A percentile compares a stretch with the other conserved stretches of the same genome.
phyloP scores from a whole-genome alignment of 1,140 invertebrate genomes.

The Drosophila pruinosa region DNA sequence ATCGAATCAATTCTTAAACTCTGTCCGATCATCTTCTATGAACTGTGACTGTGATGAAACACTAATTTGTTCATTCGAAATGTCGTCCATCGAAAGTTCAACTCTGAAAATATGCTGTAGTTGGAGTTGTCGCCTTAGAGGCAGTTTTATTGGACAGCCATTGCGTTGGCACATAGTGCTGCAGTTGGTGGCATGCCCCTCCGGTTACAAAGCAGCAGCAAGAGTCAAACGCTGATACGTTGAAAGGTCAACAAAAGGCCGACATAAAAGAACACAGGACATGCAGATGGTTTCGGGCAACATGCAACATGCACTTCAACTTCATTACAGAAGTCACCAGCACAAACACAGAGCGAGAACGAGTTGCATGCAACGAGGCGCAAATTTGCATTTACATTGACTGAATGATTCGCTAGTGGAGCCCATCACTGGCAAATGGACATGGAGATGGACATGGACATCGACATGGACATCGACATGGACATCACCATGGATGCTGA shows the following conservation, averaged over 20 bases:
- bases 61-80: background rate
- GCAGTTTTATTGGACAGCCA: background rate
- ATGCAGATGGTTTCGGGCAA: constrained; percentile 17
- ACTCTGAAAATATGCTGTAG: background rate
- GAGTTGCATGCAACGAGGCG: constrained; percentile 56
- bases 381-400: constrained; percentile 80
- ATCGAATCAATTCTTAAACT: too few relatives aligned
- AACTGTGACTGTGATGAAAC: background rate
- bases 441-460: constrained; percentile 39
- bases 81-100: background rate
- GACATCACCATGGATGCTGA: constrained; percentile 53
- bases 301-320: constrained; percentile 61
- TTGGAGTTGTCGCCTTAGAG: background rate
- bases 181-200: constrained; percentile 38
- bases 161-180: constrained; percentile 33
- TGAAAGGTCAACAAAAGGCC: constrained; percentile 65
- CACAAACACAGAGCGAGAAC: constrained; percentile 30
- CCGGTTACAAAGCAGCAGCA: too few relatives aligned
- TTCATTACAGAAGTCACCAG: constrained; percentile 65
- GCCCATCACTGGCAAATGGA: constrained; percentile 1
- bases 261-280: constrained; percentile 34
- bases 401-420: constrained; percentile 52
- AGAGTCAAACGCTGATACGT: constrained; percentile 35
- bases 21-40: too few relatives aligned
- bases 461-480: constrained; percentile 42